Evolutionary conservation across 2,113 vertebrate genomes (phyloP), one percentile per base, ranked within the genome.

Genomic region (Pitta sordida): DNA sequence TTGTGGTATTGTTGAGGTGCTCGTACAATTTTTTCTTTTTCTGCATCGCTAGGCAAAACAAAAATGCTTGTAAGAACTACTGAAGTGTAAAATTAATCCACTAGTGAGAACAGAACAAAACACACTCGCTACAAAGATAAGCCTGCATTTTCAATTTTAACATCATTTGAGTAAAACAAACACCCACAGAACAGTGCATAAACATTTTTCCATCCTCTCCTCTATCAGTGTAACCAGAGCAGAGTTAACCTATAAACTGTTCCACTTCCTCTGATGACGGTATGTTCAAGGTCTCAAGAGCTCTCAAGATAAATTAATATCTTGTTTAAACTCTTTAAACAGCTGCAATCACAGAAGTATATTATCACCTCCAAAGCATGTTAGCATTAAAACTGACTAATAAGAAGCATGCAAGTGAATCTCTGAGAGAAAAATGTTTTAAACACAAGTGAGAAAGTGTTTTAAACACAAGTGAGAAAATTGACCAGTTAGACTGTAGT

Each of bases 11-110:
- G 26, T 55, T 19, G 36, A 34, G 21, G 18, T 44, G 29, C 7
- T 20, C 6, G 39, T 10, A 36, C 0, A 2, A 18, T 3, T 41
- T 0, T n/a, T 11, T 23, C 0, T 1, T 16, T 6, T n/a, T 36
- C 1, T 6, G 49, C 1, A 0, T n/a, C 11, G 34, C 88, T 92
- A 71, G 51, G 53, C 13, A 78, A 89, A 91, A 63, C 9, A 75
- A 52, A 94, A 86, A 65, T 14, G 22, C 49, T 49, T 41, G 3
- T 95, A 69, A 83, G 55, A 90, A 83, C 32, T 52, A 56, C 27
- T 39, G 21, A 58, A 39, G 26, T 34, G 13, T 53, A 82, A 76
- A 87, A 60, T 87, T 23, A 75, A 81, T 84, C 17, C 9, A 17
- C 2, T 34, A 41, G 13, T 70, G 23, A 12, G 19, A 86, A 67